A percentile compares a stretch with the other conserved stretches of the same genome.
Evolutionary conservation across 2,888 invertebrate genomes (phyloP).

Genomic region (Mamestra brassicae): DNA sequence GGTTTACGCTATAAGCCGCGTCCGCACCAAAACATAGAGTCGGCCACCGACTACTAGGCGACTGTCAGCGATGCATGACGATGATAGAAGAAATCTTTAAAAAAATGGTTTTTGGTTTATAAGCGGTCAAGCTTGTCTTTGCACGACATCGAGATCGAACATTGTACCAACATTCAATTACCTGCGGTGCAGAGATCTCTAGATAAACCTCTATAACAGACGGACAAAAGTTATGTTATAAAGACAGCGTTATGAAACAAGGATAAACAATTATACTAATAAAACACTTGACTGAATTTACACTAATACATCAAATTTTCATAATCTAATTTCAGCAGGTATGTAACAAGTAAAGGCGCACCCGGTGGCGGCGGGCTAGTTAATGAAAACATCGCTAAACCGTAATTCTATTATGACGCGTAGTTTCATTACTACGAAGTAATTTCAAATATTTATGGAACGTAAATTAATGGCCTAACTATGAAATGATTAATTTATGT

Average conservation of each 20-base stretch:
- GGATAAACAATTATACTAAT: too few relatives aligned
- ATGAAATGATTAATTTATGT: conserved; percentile 1
- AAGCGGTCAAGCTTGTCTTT: too few relatives aligned
- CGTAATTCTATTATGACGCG: conserved; percentile 14
- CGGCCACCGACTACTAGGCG: too few relatives aligned
- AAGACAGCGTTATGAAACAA: too few relatives aligned
- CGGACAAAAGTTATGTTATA: not conserved
- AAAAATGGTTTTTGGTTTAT: too few relatives aligned
- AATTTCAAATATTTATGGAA: not conserved
- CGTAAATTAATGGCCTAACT: not conserved
- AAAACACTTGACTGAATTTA: too few relatives aligned
- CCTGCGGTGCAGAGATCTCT: not conserved
- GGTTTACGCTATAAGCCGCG: too few relatives aligned
- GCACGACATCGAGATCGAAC: too few relatives aligned
- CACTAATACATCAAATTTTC: not conserved
- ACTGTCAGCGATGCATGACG: not conserved
- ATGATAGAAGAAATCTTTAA: not conserved
- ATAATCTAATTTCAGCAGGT: not conserved
- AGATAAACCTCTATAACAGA: not conserved
- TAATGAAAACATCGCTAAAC: conserved; percentile 7
- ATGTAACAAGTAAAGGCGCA: not conserved
- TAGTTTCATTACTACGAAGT: not conserved
- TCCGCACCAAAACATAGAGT: too few relatives aligned
- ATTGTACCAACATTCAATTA: not conserved
- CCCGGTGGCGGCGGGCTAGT: not conserved